phyloP scores from a whole-genome alignment of 2,797 vertebrate genomes.

The Aselliscus stoliczkanus region DNA sequence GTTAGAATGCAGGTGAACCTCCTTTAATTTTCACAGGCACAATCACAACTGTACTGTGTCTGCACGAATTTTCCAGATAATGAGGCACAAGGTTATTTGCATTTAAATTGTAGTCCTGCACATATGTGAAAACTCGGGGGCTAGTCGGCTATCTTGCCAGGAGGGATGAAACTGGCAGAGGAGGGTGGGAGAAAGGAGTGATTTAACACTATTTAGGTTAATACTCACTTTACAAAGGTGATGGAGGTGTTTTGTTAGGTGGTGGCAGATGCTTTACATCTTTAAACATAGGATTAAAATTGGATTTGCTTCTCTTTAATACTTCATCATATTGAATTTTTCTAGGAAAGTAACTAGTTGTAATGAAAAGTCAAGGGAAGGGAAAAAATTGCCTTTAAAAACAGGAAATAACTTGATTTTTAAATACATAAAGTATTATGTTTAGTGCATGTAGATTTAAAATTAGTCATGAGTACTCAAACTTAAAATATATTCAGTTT shows the following conservation, averaged over 20 bases:
- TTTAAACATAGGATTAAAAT: conserved; percentile 43
- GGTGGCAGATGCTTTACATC: neutral
- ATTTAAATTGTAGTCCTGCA: conserved; percentile 63
- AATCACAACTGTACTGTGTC: neutral
- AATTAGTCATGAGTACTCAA: neutral
- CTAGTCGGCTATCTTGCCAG: accelerated
- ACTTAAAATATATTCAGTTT: neutral
- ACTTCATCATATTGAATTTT: conserved; percentile 14
- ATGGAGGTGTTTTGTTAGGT: neutral
- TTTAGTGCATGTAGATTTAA: neutral
- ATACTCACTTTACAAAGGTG: neutral
- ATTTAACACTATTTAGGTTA: neutral
- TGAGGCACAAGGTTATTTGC: conserved; percentile 42
- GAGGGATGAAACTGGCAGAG: neutral
- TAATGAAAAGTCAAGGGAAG: neutral
- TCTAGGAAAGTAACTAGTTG: neutral
- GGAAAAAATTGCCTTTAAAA: neutral
- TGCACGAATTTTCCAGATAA: conserved; percentile 14
- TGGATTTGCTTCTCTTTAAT: conserved; percentile 20
- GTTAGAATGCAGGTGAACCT: conserved; percentile 64
- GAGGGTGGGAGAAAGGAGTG: neutral
- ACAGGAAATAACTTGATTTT: neutral
- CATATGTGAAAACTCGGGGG: neutral
- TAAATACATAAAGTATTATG: neutral
- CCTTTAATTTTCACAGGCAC: conserved; percentile 14